Percentiles rank a stretch among this genome's conserved stretches.
These are phyloP conservation scores for Parthenolecanium corni DNA, from an alignment of 2,888 invertebrate genomes.

Conservation along the genomic window DNA sequence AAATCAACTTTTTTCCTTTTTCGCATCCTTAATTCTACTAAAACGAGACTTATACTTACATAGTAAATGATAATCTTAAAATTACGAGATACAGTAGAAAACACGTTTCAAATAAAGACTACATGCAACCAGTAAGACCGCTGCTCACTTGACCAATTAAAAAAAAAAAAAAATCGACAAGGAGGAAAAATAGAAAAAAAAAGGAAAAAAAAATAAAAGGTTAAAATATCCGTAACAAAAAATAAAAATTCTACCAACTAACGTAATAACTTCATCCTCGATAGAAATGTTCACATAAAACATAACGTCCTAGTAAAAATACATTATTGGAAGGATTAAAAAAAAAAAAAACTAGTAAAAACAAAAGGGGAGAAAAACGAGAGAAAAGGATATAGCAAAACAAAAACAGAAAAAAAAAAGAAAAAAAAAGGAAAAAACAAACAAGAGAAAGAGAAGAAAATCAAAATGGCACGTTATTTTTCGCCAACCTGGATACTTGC, in stretches of 20 bases:
- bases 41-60: no score
- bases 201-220: no score
- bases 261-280: background rate
- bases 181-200: background rate
- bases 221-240: background rate
- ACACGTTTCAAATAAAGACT: no score
- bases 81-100: no score
- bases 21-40: no score
- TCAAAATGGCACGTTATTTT: background rate
- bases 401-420: background rate
- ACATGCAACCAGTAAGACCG: no score
- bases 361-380: background rate
- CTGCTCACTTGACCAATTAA: no score
- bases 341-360: background rate
- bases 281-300: no score
- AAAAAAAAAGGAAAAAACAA: constrained; percentile 2
- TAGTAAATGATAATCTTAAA: no score
- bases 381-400: background rate
- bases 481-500: background rate
- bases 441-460: background rate
- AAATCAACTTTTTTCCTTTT: no score
- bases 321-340: no score
- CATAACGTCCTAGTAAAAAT: no score
- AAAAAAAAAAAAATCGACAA: background rate
- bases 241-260: background rate